Conservation (phyloP, 2,888 invertebrate genomes). For the Tineola bisselliella region DNA sequence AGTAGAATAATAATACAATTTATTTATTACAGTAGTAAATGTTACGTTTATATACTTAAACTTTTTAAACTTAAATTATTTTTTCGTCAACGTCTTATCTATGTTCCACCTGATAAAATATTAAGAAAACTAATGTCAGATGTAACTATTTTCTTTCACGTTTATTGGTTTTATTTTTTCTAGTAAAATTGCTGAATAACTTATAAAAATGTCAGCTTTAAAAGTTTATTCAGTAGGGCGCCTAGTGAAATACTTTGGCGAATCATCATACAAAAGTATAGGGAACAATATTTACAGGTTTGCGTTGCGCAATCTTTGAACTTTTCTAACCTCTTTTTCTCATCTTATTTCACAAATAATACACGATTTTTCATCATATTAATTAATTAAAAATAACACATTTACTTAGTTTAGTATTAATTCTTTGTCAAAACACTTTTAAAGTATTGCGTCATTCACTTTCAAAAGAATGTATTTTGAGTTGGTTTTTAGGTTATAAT, state of each 20-base stretch:
- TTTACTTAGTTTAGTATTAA: background rate
- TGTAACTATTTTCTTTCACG: background rate
- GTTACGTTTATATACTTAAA: no score
- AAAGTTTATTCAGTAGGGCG: conserved; percentile 57
- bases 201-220: conserved; percentile 54
- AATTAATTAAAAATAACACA: background rate
- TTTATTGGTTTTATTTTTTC: background rate
- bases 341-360: conserved; percentile 26
- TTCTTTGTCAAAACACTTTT: background rate
- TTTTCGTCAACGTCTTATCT: no score
- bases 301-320: conserved; percentile 47
- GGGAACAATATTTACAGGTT: conserved; percentile 58
- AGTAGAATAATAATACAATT: no score
- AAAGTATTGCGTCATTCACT: background rate
- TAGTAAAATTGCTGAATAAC: no score
- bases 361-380: background rate
- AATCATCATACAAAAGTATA: conserved; percentile 49
- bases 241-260: conserved; percentile 56
- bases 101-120: background rate
- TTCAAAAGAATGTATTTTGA: conserved; percentile 16
- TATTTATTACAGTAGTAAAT: no score
- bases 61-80: no score
- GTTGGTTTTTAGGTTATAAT: conserved; percentile 15
- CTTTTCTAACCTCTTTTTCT: conserved; percentile 22
- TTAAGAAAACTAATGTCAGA: background rate